Evolutionary conservation across 2,888 invertebrate genomes (phyloP), one percentile per base, ranked within the genome.

Genomic region (Cinara cedri): DNA sequence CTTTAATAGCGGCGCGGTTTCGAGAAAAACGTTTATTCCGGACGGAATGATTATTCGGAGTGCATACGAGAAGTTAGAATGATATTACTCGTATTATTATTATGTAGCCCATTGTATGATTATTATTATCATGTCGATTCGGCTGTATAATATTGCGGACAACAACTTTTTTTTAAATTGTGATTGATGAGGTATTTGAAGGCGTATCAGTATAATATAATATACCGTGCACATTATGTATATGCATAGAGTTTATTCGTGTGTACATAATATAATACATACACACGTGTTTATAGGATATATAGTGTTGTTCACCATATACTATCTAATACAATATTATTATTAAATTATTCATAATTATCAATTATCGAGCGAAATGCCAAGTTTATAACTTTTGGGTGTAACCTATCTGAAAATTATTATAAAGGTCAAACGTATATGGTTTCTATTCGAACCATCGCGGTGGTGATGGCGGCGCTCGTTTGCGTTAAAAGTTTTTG

Each of bases 101-200:
- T 8, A 8, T 60, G 51, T 16, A 26, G 26, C 34, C 62, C 62
- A 63, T 74, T 74, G 60, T 60, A 26, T 10, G 46, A 26, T 60
- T 72, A 72, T 46, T 57, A n/a, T 60, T 72, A 72, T 46, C 44
- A 26, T 49, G 34, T 46, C 26, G 60, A 60, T 72, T 51, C 49
- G 4, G 34, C 21, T 13, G n/a, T n/a, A n/a, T n/a, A n/a, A 14
- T 19, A 65, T 21, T 8, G 55, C 16, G 62, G 26, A 63, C 62
- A 21, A 60, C 13, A 62, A 74, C 19, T 63, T 63, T 62, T 74
- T 42, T 62, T 74, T 42, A 62, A 74, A 74, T 74, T 62, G 51
- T 74, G 49, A 74, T 74, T 51, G 72, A 74, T 63, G 21, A 10
- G 72, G 51, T 34, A 34, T 51, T 13, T 11, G 11, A 60, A 46